These are phyloP conservation scores for Mylabris sibirica DNA, from an alignment of 2,888 invertebrate species.

Conservation along the genomic window DNA sequence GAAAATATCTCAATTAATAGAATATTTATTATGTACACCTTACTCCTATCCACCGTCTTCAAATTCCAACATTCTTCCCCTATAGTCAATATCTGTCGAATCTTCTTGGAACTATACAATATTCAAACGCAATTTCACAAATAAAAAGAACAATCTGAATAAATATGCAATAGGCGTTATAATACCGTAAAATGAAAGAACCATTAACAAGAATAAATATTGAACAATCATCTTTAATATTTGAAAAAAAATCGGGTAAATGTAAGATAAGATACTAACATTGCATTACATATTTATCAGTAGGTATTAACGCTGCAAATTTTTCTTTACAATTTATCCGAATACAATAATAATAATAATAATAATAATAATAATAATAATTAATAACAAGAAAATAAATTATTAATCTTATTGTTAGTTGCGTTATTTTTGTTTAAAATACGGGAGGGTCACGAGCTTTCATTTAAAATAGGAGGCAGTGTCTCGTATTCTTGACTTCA, in stretches of 20 bases:
- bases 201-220: background rate
- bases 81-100: background rate
- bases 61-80: background rate
- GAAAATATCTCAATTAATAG: background rate
- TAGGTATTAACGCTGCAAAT: too few relatives aligned
- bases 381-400: background rate
- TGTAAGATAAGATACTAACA: background rate
- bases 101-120: background rate
- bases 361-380: background rate
- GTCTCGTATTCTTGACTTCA: conserved; percentile 34
- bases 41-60: background rate
- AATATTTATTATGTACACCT: background rate
- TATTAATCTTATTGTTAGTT: too few relatives aligned
- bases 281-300: too few relatives aligned
- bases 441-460: conserved; percentile 11
- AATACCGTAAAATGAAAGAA: background rate
- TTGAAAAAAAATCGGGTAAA: background rate
- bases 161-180: background rate
- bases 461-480: conserved; percentile 27
- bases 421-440: background rate
- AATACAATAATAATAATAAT: too few relatives aligned
- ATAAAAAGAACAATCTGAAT: background rate
- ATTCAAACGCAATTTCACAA: background rate
- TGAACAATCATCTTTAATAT: background rate
- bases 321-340: too few relatives aligned